Evolutionary conservation across 2,888 invertebrate species (phyloP), one percentile per base, ranked within the genome.

Genomic region (Xestia ashworthii): DNA sequence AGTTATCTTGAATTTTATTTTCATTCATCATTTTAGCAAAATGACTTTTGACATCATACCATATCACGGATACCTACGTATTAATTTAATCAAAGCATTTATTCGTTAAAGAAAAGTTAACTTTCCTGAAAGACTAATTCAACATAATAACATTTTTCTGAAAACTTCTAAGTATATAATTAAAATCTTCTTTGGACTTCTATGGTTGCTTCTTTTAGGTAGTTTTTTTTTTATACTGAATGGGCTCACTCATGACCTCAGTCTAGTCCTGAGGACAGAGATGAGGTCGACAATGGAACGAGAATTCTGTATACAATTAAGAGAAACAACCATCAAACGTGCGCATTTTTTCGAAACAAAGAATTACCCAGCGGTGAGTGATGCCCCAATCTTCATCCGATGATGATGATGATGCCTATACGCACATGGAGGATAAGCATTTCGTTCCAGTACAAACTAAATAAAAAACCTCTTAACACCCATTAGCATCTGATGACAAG

Each of bases 1-100:
- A 96, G 96, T 96, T 71, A 71, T 73, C 58, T n/a, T 67, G 41
- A 25, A 71, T 46, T 67, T 68, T 38, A 44, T 44, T 67, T 77
- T 44, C 3, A 67, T 48, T 58, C 14, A 58, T 3, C 0, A 48
- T 6, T 76, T 25, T 38, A 22, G 25, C 8, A 19, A 14, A 41
- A 48, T 70, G 19, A 48, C 5, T 70, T 69, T 60, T 32, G 8
- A 60, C 8, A 3, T 16, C 16, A 8, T n/a, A 55, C 12, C n/a
- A 12, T 55, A 55, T 11, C n/a, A 55, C 11, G n/a, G n/a, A 55
- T n/a, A 53, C 55, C 22, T 5, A n/a, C 55, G 1, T 55, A 55
- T 11, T n/a, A 11, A 55, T 55, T 55, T 55, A 32, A 32, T 60
- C 8, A 8, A 14, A 25, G 58, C 25, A 25, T 58, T 5, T 58